Percentiles rank a stretch among this genome's conserved stretches.
Conservation (phyloP, 2,113 vertebrate species). For the Struthio camelus region DNA sequence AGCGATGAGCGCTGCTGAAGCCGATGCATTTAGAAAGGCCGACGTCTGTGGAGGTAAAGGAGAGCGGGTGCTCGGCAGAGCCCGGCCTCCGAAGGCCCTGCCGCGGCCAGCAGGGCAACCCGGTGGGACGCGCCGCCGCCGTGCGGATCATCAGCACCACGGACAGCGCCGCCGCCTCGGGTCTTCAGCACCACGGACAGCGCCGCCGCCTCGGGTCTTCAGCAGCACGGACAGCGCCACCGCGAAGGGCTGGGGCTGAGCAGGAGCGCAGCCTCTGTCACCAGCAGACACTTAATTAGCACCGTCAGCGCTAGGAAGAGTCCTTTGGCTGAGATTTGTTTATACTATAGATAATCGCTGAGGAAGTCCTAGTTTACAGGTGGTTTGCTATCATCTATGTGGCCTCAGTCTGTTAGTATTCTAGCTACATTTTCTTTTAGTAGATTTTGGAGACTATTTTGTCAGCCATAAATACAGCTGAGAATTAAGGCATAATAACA, state of each 20-base stretch:
- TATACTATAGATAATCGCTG: fast-evolving
- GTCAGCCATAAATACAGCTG: not conserved
- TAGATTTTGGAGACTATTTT: not conserved
- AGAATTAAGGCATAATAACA: not conserved
- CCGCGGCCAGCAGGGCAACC: no score
- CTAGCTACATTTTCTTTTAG: fast-evolving
- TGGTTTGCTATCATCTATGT: fast-evolving
- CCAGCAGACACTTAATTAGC: not conserved
- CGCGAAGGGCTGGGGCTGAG: no score
- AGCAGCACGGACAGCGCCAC: no score
- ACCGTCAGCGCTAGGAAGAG: not conserved
- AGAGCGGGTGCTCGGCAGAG: not conserved
- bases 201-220: no score
- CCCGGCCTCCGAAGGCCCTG: not conserved
- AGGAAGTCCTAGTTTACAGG: not conserved
- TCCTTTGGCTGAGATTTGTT: no score
- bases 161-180: not conserved
- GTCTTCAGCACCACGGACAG: no score
- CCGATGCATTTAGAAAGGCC: not conserved
- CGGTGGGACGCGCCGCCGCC: no score
- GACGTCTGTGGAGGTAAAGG: not conserved
- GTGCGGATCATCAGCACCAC: not conserved
- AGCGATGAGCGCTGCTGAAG: not conserved
- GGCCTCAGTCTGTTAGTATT: not conserved
- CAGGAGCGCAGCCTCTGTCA: not conserved